A percentile compares a stretch with the other conserved stretches of the same genome.
Conservation (phyloP, 2,797 vertebrate genomes). For the Sitta carolinensis region DNA sequence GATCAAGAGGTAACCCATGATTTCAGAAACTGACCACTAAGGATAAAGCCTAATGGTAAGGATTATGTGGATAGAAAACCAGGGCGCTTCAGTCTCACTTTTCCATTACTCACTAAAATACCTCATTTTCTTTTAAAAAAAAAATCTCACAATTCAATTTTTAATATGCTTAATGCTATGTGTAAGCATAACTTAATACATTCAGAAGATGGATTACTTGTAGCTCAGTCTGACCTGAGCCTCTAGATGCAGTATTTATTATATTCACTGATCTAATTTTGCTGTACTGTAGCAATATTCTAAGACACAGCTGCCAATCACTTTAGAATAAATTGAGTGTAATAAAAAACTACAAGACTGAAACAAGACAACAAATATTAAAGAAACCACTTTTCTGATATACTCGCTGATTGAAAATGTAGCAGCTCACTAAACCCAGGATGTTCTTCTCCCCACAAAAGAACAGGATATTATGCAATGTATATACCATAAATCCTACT, state of each 20-base stretch:
- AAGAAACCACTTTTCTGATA: not conserved
- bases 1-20: not conserved
- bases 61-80: not conserved
- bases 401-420: not conserved
- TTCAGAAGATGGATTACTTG: slow-evolving; percentile 26
- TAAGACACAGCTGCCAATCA: slow-evolving; percentile 14
- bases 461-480: not conserved
- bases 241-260: not conserved
- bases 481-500: not conserved
- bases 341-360: not conserved
- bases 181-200: not conserved
- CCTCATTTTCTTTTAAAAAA: not conserved
- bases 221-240: not conserved
- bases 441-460: not conserved
- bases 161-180: slow-evolving; percentile 18
- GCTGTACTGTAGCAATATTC: not conserved
- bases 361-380: not conserved
- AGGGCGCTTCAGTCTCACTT: not conserved
- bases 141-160: not conserved
- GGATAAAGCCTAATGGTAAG: not conserved
- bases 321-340: not conserved
- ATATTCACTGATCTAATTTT: slow-evolving; percentile 11
- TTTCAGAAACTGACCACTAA: not conserved
- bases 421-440: not conserved
- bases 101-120: not conserved